Evolutionary conservation across 2,888 invertebrate genomes (phyloP), one percentile per base, ranked within the genome.

Genomic region (Odontocerum albicorne): DNA sequence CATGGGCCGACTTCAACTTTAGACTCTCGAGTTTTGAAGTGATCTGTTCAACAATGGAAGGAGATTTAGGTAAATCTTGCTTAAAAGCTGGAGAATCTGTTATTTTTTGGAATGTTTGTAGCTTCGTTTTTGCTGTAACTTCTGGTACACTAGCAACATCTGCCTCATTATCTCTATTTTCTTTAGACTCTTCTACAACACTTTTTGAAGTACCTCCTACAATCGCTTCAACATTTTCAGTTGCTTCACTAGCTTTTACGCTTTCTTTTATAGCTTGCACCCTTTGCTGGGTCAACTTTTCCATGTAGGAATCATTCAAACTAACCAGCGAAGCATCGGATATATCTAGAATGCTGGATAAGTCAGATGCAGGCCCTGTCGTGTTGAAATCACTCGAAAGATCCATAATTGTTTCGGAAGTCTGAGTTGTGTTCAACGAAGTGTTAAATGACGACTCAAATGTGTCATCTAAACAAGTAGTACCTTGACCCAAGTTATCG

Each of bases 11-110:
- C 40, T 60, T 60, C 17, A 57, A 45, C 45, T 55, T 61, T 20
- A 61, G 43, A 13, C 55, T 58, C 21, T 61, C 61, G 12, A 61
- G 38, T 21, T 58, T 61, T 4, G 58, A 58, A 8, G 61, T 53
- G 13, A 61, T 61, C 50, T 61, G 61, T 20, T 58, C 61, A 10
- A 61, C 61, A 8, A 61, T 15, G 1, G 61, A 61, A 8, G 60
- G 60, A 20, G 60, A 60, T 21, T 44, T 47, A 10, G 57, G 36
- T 15, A 60, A 21, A 19, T 51, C 56, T 15, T 19, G 39, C 33
- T 56, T 51, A 6, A 36, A 32, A 16, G 39, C 35, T n/a, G 16
- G 32, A 2, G 21, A 16, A 22, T 55, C 55, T 3, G 40, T 17
- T n/a, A 13, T 36, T 33, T 43, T 55, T 15, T 55, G 55, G 12